Base-by-base conservation (phyloP, 2,797 vertebrate species). In the Gallinago solitaria region DNA sequence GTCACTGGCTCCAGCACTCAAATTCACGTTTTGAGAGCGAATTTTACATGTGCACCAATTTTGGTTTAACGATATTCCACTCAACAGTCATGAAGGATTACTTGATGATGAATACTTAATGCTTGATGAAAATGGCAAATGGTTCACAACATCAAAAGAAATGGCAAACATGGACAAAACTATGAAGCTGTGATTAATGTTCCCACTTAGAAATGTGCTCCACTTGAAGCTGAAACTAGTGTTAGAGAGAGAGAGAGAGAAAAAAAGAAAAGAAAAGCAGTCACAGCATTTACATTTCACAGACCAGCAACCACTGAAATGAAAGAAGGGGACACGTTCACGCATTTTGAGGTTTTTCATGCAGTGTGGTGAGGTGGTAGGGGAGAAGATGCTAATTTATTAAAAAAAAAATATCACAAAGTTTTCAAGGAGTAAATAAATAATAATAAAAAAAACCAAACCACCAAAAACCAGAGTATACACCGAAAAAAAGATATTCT, bases 251-350 rank as follows among this genome's bases (percentile, higher is more conserved):
- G 41, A 35, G 37, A 39, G 57, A 80, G 15, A 19, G 14, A 50
- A 59, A 63, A 64, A 43, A 78, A 89, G 32, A 88, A 88, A 79
- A 89, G 41, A 79, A 96, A 96, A 95, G 95, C 91, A 94, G 91
- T 96, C 87, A 95, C 93, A 97, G 93, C 75, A 48, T 96, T 92
- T 94, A 81, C 93, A 89, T 89, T 90, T 96, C 94, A 97, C 76
- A 95, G 95, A 96, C 59, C 94, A 97, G 95, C 97, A 97, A 96
- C 89, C 97, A 97, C 74, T 83, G 81, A 95, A 93, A 97, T 60
- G 95, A 39, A 87, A 92, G 71, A 56, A 82, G 70, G 90, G 69
- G 83, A 57, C 54, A 97, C 15, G 9, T 78, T 96, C 95, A 95
- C 85, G 2, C 11, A 12, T 25, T 6, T 33, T 5, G 80, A 94